phyloP scores from a whole-genome alignment of 1,140 invertebrate genomes.

The Panagrolaimus sp. region DNA sequence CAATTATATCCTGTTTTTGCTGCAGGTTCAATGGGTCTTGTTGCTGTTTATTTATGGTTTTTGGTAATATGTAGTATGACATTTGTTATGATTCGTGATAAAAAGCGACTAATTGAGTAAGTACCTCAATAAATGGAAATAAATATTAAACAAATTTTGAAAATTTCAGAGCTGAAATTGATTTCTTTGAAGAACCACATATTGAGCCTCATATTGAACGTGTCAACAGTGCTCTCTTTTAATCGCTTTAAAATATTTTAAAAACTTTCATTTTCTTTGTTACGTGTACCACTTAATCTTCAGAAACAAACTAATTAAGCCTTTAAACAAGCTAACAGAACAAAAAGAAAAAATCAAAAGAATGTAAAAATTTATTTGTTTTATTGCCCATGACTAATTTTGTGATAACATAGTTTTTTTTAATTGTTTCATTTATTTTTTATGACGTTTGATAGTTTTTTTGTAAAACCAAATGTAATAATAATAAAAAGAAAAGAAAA shows the following conservation, averaged over 20 bases:
- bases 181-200: constrained; percentile 6
- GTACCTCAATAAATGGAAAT: not conserved
- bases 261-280: too few species aligned
- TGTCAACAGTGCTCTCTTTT: constrained; percentile 34
- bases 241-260: not conserved
- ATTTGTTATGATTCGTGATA: constrained; percentile 41
- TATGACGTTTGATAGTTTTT: too few species aligned
- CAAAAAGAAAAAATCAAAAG: too few species aligned
- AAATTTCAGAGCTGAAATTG: constrained; percentile 15
- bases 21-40: constrained; percentile 23
- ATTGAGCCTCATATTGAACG: constrained; percentile 19
- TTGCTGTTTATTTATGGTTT: constrained; percentile 35
- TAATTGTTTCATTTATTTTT: too few species aligned
- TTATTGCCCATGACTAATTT: too few species aligned
- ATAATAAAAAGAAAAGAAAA: too few species aligned
- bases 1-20: constrained; percentile 32
- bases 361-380: too few species aligned
- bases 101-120: constrained; percentile 22
- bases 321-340: too few species aligned
- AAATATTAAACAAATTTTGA: not conserved
- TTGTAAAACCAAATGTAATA: too few species aligned
- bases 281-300: too few species aligned
- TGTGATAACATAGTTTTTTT: too few species aligned
- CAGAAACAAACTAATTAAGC: too few species aligned
- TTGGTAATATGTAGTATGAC: constrained; percentile 33